These are phyloP conservation scores for Anas capensis DNA, from an alignment of 2,797 vertebrate genomes.

Conservation along the genomic window DNA sequence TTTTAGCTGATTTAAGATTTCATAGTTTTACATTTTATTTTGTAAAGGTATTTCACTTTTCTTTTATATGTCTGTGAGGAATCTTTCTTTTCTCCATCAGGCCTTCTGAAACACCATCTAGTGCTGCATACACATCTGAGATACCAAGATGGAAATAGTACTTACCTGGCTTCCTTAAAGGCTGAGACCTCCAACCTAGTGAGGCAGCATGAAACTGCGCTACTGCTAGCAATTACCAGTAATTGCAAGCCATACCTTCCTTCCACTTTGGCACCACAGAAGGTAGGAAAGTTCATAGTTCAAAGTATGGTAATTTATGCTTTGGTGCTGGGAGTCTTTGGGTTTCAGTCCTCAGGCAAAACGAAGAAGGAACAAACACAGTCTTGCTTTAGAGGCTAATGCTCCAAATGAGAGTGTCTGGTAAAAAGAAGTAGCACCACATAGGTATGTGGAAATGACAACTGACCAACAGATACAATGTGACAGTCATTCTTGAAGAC, in stretches of 20 bases:
- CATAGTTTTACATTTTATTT: not conserved
- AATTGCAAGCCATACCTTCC: not conserved
- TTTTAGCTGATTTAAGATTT: not conserved
- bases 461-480: not conserved
- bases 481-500: not conserved
- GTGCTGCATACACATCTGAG: not conserved
- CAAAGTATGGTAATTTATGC: not conserved
- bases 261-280: not conserved
- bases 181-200: not conserved
- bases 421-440: not conserved
- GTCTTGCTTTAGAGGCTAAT: not conserved
- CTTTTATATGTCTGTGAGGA: not conserved
- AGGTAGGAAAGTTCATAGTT: not conserved
- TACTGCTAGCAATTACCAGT: not conserved
- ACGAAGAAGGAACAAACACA: not conserved
- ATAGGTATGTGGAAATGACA: not conserved
- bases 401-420: not conserved
- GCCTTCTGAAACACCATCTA: not conserved
- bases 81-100: not conserved
- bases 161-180: not conserved
- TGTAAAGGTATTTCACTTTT: not conserved
- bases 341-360: not conserved
- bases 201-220: not conserved
- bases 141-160: not conserved
- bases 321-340: not conserved